These are phyloP conservation scores for Melanostoma mellinum DNA, from an alignment of 2,888 invertebrate species.

Conservation along the genomic window DNA sequence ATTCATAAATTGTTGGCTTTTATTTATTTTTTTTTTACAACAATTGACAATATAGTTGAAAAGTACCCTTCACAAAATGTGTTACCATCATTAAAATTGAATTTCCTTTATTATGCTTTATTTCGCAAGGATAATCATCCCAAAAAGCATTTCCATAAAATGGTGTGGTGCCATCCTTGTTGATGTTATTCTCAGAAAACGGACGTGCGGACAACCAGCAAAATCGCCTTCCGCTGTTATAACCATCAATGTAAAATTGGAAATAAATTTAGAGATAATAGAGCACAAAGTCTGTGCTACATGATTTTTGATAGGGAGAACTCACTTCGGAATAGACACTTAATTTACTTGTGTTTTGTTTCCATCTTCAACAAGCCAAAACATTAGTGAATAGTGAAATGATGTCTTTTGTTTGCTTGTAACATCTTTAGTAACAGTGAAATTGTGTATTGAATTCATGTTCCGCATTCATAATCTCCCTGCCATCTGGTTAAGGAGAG, in stretches of 20 bases:
- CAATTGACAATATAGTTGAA: constrained; percentile 6
- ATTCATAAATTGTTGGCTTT: too few species aligned
- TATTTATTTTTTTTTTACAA: too few species aligned
- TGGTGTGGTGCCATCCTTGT: background rate
- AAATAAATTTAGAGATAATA: constrained; percentile 60
- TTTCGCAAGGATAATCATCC: background rate
- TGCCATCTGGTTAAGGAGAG: constrained; percentile 36
- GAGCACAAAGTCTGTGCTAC: constrained; percentile 30
- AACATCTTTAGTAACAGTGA: constrained; percentile 35
- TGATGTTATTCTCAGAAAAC: constrained; percentile 9
- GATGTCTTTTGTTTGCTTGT: constrained; percentile 36
- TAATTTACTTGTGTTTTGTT: constrained; percentile 34
- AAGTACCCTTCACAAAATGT: constrained; percentile 29
- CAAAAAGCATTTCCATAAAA: constrained; percentile 10
- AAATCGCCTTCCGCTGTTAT: constrained; percentile 30
- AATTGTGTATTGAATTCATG: constrained; percentile 56
- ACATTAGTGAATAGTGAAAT: constrained; percentile 1
- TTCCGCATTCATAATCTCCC: constrained; percentile 56
- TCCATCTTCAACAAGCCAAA: background rate
- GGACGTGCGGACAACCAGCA: constrained; percentile 6
- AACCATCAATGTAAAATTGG: constrained; percentile 42
- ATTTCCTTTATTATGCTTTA: constrained; percentile 48
- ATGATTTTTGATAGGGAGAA: constrained; percentile 31
- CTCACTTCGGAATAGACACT: constrained; percentile 47
- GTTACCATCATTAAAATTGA: constrained; percentile 64